These are phyloP conservation scores for Huso huso DNA, from an alignment of 2,797 vertebrate genomes.

Conservation along the genomic window DNA sequence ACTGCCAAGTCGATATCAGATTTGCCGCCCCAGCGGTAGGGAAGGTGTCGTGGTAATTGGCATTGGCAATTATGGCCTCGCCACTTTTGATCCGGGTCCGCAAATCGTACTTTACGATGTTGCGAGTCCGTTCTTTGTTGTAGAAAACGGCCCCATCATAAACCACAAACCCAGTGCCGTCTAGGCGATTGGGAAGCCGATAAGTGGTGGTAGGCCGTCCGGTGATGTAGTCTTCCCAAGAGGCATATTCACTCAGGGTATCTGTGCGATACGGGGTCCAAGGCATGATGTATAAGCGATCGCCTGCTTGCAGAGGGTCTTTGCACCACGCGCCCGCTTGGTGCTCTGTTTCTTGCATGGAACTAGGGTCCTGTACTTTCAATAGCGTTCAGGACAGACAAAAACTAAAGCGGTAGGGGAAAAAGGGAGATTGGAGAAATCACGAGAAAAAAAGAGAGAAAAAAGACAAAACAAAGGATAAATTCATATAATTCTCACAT, in stretches of 20 bases:
- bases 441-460: conserved; percentile 30
- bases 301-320: conserved; percentile 87
- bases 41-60: conserved; percentile 91
- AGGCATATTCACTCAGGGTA: conserved; percentile 83
- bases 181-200: conserved; percentile 85
- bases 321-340: conserved; percentile 92
- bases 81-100: conserved; percentile 91
- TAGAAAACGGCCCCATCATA: conserved; percentile 93
- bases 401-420: conserved; percentile 67
- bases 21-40: conserved; percentile 92
- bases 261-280: conserved; percentile 93
- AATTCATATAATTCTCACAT: no score
- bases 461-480: conserved; percentile 27
- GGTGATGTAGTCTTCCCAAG: conserved; percentile 85
- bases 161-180: conserved; percentile 88
- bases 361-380: conserved; percentile 74
- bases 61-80: conserved; percentile 83
- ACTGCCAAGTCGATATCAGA: conserved; percentile 90
- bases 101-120: conserved; percentile 88
- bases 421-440: conserved; percentile 29
- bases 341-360: conserved; percentile 81
- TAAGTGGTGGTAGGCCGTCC: conserved; percentile 82
- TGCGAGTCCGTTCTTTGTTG: conserved; percentile 91
- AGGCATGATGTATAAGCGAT: conserved; percentile 89
- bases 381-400: conserved; percentile 84